Evolutionary conservation across 2,113 vertebrate species (phyloP), one percentile per base, ranked within the genome.

Genomic region (Apteryx mantelli): DNA sequence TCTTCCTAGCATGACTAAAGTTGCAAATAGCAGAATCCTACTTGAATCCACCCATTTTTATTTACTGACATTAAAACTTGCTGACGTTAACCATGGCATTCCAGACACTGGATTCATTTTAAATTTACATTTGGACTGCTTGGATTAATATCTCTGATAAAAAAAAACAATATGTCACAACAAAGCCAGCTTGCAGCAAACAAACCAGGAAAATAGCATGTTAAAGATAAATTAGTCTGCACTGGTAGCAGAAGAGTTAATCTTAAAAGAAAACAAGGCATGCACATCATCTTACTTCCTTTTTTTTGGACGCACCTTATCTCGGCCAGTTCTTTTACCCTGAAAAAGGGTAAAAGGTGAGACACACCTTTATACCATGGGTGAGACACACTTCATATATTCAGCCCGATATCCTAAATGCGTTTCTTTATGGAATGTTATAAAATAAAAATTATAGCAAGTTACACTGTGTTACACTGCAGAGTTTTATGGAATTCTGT

Each of bases 201-300:
- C 84, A 32, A 92, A 78, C 87, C 90, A 82, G 80, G 81, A 80
- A 86, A 92, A 70, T 3, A 56, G 63, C 20, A 44, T 55, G 79
- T 88, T 93, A 97, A 91, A 82, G 88, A 84, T 36, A 36, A 85
- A 95, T 97, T 96, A 97, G 92, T 95, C 91, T 93, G 93, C 82
- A 78, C 82, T 26, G 58, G 38, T 7, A 97, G 93, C 82, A 94
- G 74, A 78, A 88, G 81, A 84, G 97, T 96, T 96, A 97, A 95
- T 95, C 76, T 91, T 66, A 22, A 53, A 86, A 73, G 86, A 95
- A 94, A 93, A 91, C 95, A 85, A 97, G 96, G 77, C 98, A 97
- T 97, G 97, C 98, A 97, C 82, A 82, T 96, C 70, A 89, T 96
- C 97, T 98, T 98, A 98, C 97, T 98, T 97, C 96, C 96, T 96